These are phyloP conservation scores for Paracanthobrama guichenoti DNA, from an alignment of 2,113 vertebrate species.

Conservation along the genomic window DNA sequence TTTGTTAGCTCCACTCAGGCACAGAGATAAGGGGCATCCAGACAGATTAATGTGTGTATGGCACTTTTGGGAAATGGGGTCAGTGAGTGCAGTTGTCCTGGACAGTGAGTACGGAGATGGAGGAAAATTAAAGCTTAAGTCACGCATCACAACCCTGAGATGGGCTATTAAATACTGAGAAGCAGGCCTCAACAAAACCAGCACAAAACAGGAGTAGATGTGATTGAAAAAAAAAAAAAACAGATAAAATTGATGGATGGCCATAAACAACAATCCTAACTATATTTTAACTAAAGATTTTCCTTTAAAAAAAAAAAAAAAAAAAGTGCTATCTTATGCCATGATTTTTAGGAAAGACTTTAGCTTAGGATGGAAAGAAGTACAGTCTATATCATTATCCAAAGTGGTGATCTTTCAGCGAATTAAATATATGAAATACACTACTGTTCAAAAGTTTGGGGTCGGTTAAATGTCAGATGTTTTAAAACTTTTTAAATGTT, in stretches of 20 bases:
- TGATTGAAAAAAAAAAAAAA: neutral
- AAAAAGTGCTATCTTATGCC: too few species aligned
- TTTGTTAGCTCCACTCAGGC: slow-evolving; percentile 22
- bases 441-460: neutral
- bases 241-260: slow-evolving; percentile 16
- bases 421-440: neutral
- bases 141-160: neutral
- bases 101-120: neutral
- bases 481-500: neutral
- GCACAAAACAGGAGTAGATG: neutral
- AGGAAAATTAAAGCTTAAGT: neutral
- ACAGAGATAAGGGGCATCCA: slow-evolving; percentile 7
- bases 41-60: slow-evolving; percentile 18
- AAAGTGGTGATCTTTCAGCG: neutral
- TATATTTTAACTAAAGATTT: neutral
- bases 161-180: neutral
- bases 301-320: too few species aligned
- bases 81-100: slow-evolving; percentile 14
- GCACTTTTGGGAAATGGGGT: slow-evolving; percentile 32
- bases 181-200: neutral
- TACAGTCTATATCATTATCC: neutral
- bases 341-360: neutral
- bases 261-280: neutral
- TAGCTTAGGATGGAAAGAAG: neutral
- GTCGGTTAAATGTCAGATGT: too few species aligned